These are phyloP conservation scores for Cactoblastis cactorum DNA, from an alignment of 2,888 invertebrate genomes.

Conservation along the genomic window DNA sequence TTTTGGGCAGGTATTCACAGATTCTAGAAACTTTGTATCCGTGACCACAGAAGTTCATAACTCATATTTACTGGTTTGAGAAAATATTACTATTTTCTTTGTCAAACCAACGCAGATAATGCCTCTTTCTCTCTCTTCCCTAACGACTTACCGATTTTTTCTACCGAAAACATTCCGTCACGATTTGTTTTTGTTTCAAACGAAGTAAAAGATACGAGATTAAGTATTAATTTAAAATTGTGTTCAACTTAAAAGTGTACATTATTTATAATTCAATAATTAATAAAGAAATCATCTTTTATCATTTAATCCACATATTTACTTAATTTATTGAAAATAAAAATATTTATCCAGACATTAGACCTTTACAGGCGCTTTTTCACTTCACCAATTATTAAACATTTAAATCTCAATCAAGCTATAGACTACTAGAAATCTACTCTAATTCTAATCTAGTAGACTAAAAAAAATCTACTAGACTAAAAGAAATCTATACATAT, in stretches of 20 bases:
- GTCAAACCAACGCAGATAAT: slow-evolving; percentile 14
- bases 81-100: slow-evolving; percentile 20
- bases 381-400: too few relatives aligned
- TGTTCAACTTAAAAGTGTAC: not conserved
- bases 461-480: too few relatives aligned
- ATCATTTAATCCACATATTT: too few relatives aligned
- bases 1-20: too few relatives aligned
- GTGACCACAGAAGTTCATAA: slow-evolving; percentile 8
- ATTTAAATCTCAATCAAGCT: too few relatives aligned
- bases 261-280: not conserved
- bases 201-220: not conserved
- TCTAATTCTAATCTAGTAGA: too few relatives aligned
- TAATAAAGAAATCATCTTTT: too few relatives aligned
- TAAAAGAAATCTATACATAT: too few relatives aligned
- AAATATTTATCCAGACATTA: too few relatives aligned
- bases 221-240: not conserved
- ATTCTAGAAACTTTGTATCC: not conserved
- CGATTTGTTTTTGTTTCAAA: slow-evolving; percentile 12
- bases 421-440: too few relatives aligned
- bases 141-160: slow-evolving; percentile 10
- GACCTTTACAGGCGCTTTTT: too few relatives aligned
- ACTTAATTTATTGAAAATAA: too few relatives aligned
- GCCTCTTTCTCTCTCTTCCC: slow-evolving; percentile 12
- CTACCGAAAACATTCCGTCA: slow-evolving; percentile 1
- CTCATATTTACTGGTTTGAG: slow-evolving; percentile 19